phyloP scores from a whole-genome alignment of 2,888 invertebrate species.

The Lumbricus terrestris region DNA sequence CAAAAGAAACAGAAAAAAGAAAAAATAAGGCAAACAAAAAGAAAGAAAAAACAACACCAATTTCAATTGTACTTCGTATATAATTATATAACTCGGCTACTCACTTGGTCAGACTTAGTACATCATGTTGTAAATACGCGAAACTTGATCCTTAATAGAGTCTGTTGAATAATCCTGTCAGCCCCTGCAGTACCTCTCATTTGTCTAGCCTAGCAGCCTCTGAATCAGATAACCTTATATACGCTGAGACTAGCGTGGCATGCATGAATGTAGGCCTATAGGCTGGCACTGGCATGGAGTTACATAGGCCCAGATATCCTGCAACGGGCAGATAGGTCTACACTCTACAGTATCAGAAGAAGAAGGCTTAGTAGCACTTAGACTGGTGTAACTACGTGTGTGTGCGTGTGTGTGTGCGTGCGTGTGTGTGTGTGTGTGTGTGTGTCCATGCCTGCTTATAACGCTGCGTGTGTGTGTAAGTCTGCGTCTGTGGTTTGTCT shows the following conservation, averaged over 20 bases:
- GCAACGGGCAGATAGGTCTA: no score
- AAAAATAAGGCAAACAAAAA: no score
- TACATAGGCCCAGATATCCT: no score
- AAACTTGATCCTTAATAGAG: not conserved
- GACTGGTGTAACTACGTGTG: not conserved
- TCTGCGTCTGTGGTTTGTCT: not conserved
- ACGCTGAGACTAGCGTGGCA: not conserved
- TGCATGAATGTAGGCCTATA: not conserved
- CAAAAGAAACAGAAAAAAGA: no score
- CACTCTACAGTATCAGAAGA: no score
- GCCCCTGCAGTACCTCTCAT: not conserved
- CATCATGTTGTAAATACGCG: not conserved
- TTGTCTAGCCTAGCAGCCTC: not conserved
- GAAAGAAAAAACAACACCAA: no score
- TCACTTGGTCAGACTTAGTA: not conserved
- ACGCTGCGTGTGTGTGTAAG: not conserved
- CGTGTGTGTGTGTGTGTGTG: not conserved
- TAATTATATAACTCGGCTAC: not conserved
- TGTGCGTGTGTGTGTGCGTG: not conserved
- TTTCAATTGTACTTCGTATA: no score
- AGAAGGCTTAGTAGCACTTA: not conserved
- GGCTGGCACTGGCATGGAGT: no score
- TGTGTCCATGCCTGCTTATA: not conserved
- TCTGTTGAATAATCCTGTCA: not conserved
- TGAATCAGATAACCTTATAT: not conserved